These are phyloP conservation scores for Myiotriccus ornatus DNA, from an alignment of 2,797 vertebrate genomes.

Conservation along the genomic window DNA sequence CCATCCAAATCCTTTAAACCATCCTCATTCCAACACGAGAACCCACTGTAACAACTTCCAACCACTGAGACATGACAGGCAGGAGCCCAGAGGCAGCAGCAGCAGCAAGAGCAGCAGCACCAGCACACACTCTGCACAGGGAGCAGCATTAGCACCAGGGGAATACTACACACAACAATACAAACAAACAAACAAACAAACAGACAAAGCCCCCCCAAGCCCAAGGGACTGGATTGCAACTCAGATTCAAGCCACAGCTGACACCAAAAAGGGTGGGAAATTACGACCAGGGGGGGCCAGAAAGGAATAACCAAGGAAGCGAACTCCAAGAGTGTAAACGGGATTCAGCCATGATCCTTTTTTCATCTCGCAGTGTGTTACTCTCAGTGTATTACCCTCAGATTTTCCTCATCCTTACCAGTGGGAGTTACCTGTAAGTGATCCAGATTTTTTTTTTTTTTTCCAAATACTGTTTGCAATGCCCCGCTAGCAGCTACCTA, in stretches of 20 bases:
- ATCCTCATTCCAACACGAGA: slow-evolving; percentile 83
- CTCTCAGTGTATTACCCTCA: slow-evolving; percentile 95
- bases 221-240: slow-evolving; percentile 63
- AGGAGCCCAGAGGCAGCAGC: slow-evolving; percentile 70
- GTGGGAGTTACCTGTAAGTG: slow-evolving; percentile 99
- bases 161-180: slow-evolving; percentile 69
- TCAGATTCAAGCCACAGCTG: slow-evolving; percentile 62
- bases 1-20: slow-evolving; percentile 87
- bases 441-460: slow-evolving; percentile 44
- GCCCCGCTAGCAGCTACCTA: slow-evolving; percentile 41
- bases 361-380: slow-evolving; percentile 90
- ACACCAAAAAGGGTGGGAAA: slow-evolving; percentile 63
- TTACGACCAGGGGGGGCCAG: slow-evolving; percentile 64
- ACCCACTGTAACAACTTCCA: slow-evolving; percentile 80
- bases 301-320: slow-evolving; percentile 67
- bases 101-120: slow-evolving; percentile 58
- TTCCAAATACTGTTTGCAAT: slow-evolving; percentile 23
- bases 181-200: slow-evolving; percentile 68
- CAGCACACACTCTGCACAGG: slow-evolving; percentile 77
- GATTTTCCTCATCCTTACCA: slow-evolving; percentile 97
- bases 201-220: slow-evolving; percentile 62
- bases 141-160: slow-evolving; percentile 76
- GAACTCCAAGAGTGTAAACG: slow-evolving; percentile 61
- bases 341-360: slow-evolving; percentile 87
- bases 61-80: slow-evolving; percentile 86